Evolutionary conservation across 1,140 invertebrate genomes (phyloP).

Genomic region (Ceratosolen fusciceps): DNA sequence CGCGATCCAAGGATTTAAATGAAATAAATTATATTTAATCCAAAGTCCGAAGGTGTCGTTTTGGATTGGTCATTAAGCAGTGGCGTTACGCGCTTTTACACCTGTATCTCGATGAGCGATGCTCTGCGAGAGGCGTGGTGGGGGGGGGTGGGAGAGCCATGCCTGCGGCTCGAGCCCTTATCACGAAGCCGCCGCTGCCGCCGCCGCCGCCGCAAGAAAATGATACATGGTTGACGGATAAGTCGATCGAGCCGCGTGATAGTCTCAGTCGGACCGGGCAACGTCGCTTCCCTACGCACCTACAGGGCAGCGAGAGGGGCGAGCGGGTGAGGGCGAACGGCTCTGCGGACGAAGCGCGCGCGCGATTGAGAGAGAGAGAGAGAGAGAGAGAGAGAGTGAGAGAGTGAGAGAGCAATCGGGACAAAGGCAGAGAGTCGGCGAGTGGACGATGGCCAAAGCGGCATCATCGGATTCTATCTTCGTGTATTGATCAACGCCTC

Average conservation of each 20-base stretch:
- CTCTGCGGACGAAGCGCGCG: conserved; percentile 51
- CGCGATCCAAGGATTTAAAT: too few species aligned
- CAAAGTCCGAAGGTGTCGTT: too few species aligned
- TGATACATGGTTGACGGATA: conserved; percentile 70
- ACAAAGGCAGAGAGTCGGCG: conserved; percentile 48
- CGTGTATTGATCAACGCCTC: conserved; percentile 73
- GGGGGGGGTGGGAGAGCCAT: too few species aligned
- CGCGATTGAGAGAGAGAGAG: conserved; percentile 34
- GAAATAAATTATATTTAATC: too few species aligned
- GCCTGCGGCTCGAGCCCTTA: background rate
- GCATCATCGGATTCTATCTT: conserved; percentile 73
- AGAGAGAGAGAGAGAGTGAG: conserved; percentile 42
- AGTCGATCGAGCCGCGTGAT: conserved; percentile 69
- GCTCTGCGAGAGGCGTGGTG: too few species aligned
- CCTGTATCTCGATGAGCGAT: too few species aligned
- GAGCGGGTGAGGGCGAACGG: conserved; percentile 1
- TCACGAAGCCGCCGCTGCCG: background rate
- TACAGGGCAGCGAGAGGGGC: background rate
- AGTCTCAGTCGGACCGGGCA: conserved; percentile 62
- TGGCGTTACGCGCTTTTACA: too few species aligned
- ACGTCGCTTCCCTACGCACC: background rate
- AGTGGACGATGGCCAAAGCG: conserved; percentile 63
- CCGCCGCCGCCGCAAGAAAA: conserved; percentile 60
- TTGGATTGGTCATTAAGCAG: too few species aligned
- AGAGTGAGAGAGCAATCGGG: conserved; percentile 40